These are phyloP conservation scores for Poecilia wingei DNA, from an alignment of 2,797 vertebrate species.

Conservation along the genomic window DNA sequence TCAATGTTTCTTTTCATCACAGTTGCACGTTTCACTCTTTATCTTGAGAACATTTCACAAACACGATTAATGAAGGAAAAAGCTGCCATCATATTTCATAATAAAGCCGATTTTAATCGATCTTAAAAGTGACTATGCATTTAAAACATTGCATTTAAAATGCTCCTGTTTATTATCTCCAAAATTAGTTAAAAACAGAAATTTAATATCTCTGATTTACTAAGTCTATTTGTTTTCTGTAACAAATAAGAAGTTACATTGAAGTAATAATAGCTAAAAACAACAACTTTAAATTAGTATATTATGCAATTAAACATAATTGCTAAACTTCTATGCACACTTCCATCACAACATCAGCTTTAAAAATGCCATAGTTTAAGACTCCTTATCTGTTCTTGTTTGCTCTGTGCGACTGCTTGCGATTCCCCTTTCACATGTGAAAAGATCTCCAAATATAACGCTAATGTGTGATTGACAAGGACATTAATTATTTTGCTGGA, in stretches of 20 bases:
- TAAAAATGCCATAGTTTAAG: not conserved
- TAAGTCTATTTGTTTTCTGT: not conserved
- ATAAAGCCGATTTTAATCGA: not conserved
- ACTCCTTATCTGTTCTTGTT: conserved; percentile 11
- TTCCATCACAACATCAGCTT: not conserved
- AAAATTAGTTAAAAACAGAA: not conserved
- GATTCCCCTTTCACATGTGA: conserved; percentile 18
- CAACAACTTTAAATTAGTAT: not conserved
- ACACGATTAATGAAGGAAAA: not conserved
- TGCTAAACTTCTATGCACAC: not conserved
- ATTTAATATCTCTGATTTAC: not conserved
- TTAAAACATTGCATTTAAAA: not conserved
- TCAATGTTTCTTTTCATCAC: not conserved
- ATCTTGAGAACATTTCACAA: not conserved
- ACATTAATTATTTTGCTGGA: conserved; percentile 44
- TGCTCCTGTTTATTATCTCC: not conserved
- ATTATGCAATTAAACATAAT: conserved; percentile 31
- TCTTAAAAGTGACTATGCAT: not conserved
- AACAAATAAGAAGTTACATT: not conserved
- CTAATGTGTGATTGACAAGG: conserved; percentile 45
- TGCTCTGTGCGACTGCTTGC: conserved; percentile 15
- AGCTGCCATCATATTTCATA: not conserved
- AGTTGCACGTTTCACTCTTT: not conserved
- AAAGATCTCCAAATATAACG: conserved; percentile 24
- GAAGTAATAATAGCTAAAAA: not conserved